Conservation (phyloP, 2,113 vertebrate genomes). For the Heterochromis multidens region DNA sequence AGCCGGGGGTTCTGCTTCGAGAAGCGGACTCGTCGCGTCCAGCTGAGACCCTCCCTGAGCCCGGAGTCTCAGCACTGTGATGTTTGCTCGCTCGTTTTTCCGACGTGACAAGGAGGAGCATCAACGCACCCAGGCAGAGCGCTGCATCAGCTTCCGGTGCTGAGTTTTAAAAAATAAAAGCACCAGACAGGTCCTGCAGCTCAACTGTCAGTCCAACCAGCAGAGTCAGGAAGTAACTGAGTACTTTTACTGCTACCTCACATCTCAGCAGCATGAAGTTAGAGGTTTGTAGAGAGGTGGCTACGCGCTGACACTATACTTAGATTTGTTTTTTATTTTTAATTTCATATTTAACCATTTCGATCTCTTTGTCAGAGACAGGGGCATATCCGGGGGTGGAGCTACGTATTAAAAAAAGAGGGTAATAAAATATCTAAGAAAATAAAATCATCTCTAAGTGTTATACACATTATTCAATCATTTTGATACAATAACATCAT, state of each 20-base stretch:
- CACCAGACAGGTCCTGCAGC: not conserved
- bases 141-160: not conserved
- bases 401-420: not conserved
- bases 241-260: not conserved
- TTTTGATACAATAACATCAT: no score
- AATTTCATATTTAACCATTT: no score
- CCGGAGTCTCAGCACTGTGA: not conserved
- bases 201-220: not conserved
- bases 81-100: conserved; percentile 4
- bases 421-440: no score
- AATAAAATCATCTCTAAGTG: no score
- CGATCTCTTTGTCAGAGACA: no score
- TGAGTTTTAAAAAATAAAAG: not conserved
- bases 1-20: not conserved
- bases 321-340: no score
- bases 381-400: no score
- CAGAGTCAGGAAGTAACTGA: not conserved
- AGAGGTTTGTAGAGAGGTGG: not conserved
- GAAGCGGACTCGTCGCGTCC: not conserved
- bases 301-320: no score
- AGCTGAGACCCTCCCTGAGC: conserved; percentile 23
- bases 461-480: no score
- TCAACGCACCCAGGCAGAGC: not conserved
- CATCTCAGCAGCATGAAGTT: not conserved
- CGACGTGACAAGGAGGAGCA: not conserved